Percentiles rank a stretch among this genome's conserved stretches.
phyloP scores from a whole-genome alignment of 2,113 vertebrate species.

The Ammodytes dubius region DNA sequence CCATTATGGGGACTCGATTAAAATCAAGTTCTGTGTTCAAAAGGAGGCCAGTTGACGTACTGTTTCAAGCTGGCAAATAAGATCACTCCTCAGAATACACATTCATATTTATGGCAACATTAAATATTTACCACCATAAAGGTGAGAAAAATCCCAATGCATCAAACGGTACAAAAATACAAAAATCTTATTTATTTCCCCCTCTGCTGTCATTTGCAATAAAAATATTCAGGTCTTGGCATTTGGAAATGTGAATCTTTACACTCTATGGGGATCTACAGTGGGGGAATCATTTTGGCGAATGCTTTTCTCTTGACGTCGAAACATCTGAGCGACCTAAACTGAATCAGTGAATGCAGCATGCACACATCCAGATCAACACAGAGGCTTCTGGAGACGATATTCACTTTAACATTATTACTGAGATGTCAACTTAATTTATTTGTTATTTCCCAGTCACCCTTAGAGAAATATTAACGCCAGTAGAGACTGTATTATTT shows the following conservation, averaged over 20 bases:
- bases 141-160: conserved; percentile 61
- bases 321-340: conserved; percentile 36
- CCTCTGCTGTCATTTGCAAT: conserved; percentile 64
- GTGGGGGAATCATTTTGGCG: conserved; percentile 26
- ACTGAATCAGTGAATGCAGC: conserved; percentile 32
- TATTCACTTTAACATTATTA: conserved; percentile 14
- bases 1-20: neutral
- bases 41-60: neutral
- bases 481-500: neutral
- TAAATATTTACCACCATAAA: conserved; percentile 56
- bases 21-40: neutral
- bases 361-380: neutral
- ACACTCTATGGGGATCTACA: conserved; percentile 5
- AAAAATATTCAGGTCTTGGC: conserved; percentile 69
- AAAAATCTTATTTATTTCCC: conserved; percentile 28
- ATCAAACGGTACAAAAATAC: conserved; percentile 58
- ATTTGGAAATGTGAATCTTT: conserved; percentile 67
- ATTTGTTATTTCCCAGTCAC: conserved; percentile 12
- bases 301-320: conserved; percentile 35
- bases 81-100: conserved; percentile 28
- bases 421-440: conserved; percentile 24
- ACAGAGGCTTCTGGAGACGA: conserved; percentile 26
- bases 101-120: conserved; percentile 44
- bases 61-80: neutral
- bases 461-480: conserved; percentile 1